phyloP scores from a whole-genome alignment of 2,888 invertebrate genomes.

The Glaucopsyche alexis region DNA sequence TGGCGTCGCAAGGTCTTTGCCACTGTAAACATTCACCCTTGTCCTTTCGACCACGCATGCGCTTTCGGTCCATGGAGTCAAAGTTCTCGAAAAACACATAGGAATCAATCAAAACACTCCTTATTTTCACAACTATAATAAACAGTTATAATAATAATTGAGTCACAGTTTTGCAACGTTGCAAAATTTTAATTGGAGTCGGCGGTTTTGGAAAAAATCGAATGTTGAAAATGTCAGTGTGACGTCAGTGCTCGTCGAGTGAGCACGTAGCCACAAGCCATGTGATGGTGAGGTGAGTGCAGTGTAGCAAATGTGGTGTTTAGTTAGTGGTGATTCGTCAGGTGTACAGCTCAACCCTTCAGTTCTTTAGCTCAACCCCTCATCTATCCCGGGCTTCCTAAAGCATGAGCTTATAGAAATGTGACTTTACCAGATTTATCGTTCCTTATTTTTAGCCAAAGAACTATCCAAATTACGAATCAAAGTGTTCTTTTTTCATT shows the following conservation, averaged over 20 bases:
- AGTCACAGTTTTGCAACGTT: not conserved
- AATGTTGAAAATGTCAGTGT: constrained; percentile 52
- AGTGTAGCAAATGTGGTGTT: constrained; percentile 37
- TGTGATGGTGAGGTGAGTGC: constrained; percentile 78
- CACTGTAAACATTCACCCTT: constrained; percentile 54
- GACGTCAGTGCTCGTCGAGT: constrained; percentile 58
- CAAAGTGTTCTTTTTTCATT: not conserved
- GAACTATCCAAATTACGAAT: not conserved
- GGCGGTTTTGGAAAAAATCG: constrained; percentile 27
- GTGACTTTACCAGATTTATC: no score
- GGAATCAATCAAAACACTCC: not conserved
- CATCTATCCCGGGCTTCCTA: not conserved
- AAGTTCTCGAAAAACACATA: constrained; percentile 42
- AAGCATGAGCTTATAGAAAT: constrained; percentile 4
- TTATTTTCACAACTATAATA: not conserved
- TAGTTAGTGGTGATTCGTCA: not conserved
- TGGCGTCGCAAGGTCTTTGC: constrained; percentile 36
- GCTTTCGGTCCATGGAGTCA: constrained; percentile 58
- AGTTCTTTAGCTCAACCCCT: not conserved
- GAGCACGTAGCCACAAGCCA: constrained; percentile 56
- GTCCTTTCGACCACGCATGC: constrained; percentile 67
- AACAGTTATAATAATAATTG: no score
- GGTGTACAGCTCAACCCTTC: constrained; percentile 25
- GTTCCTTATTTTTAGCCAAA: no score
- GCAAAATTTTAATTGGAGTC: not conserved